Evolutionary conservation across 2,797 vertebrate genomes (phyloP).

Genomic region (Protonibea diacanthus): DNA sequence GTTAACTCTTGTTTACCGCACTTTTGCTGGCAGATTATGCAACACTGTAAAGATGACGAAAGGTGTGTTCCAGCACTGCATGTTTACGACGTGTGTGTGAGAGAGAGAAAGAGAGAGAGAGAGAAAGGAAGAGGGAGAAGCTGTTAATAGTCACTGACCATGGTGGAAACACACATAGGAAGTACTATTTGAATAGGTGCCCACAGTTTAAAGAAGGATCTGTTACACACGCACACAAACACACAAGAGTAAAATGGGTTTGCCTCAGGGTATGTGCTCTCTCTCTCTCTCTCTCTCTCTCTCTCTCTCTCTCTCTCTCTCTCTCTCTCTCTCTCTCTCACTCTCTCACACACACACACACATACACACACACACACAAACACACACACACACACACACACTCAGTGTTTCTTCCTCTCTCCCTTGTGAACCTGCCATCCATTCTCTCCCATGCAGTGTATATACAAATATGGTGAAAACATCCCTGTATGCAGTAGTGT

Average conservation of each 20-base stretch:
- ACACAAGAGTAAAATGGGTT: conserved; percentile 13
- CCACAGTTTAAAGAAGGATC: conserved; percentile 44
- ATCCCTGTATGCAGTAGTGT: conserved; percentile 32
- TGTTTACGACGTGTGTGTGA: conserved; percentile 8
- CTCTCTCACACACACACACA: not conserved
- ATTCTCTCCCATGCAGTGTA: conserved; percentile 33
- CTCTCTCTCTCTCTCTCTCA: not conserved
- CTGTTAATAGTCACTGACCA: conserved; percentile 24
- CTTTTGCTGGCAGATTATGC: conserved; percentile 61
- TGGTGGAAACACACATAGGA: conserved; percentile 39
- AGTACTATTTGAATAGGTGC: conserved; percentile 54
- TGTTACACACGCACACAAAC: conserved; percentile 39
- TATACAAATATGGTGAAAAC: conserved; percentile 65
- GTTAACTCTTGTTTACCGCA: conserved; percentile 72
- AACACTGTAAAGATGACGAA: conserved; percentile 55
- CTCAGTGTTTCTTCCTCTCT: not conserved
- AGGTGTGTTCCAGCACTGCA: conserved; percentile 15
- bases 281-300: not conserved
- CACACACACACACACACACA: no score
- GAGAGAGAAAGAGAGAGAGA: not conserved
- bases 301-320: conserved; percentile 10
- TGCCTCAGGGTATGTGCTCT: not conserved
- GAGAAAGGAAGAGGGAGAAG: conserved; percentile 11
- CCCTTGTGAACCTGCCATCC: conserved; percentile 21
- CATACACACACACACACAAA: no score